Evolutionary conservation across 2,888 invertebrate genomes (phyloP).

Genomic region (Sycophila texana): DNA sequence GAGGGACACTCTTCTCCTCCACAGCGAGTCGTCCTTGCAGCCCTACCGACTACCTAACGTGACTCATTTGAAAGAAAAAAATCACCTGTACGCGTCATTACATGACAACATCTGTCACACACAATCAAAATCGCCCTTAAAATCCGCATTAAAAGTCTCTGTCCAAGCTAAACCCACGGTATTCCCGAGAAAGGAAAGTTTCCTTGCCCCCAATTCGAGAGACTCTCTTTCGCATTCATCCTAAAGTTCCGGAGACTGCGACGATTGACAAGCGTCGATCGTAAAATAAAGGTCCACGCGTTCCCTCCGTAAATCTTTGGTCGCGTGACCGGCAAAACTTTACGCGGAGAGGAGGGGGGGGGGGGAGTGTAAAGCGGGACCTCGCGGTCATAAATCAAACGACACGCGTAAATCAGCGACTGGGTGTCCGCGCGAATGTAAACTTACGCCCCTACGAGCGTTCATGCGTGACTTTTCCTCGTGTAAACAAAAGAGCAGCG

Average conservation of each 20-base stretch:
- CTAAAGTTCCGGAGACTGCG: constrained; percentile 13
- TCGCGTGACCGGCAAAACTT: not conserved
- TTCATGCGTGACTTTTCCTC: constrained; percentile 12
- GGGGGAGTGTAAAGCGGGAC: not conserved
- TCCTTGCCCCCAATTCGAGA: not conserved
- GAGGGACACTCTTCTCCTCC: no score
- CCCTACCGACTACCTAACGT: no score
- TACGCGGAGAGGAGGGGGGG: not conserved
- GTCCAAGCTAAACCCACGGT: no score
- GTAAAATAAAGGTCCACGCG: no score
- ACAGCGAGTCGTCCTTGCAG: no score
- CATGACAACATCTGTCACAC: no score
- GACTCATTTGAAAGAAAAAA: no score
- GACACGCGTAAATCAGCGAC: constrained; percentile 37
- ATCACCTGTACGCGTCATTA: no score
- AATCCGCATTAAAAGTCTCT: no score
- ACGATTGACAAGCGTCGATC: constrained; percentile 32
- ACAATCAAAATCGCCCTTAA: no score
- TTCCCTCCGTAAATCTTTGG: constrained; percentile 34
- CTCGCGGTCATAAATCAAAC: constrained; percentile 30
- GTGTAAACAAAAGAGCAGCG: constrained; percentile 21
- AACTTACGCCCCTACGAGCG: not conserved
- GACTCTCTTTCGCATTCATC: not conserved
- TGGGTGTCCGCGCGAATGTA: not conserved
- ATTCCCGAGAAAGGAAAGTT: no score